Base-by-base conservation (phyloP, 1,140 invertebrate genomes). In the Paralvinella palmiformis region DNA sequence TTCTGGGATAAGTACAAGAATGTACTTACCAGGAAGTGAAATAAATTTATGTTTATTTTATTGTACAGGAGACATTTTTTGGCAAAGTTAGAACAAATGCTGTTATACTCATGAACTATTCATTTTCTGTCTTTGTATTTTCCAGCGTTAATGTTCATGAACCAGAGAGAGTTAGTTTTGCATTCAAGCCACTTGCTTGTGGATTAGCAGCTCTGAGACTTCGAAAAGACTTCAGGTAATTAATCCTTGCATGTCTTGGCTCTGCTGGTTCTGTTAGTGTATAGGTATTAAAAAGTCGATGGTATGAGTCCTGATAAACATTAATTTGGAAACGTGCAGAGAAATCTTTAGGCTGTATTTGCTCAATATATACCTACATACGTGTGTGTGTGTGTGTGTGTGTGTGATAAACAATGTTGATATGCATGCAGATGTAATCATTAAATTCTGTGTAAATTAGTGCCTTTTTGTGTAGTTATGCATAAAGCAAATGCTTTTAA, bases 121-220 rank as follows among this genome's bases (percentile, higher is more conserved):
- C 27, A 10, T 48, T 2, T 48, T 3, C 27, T 48, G 44, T 3
- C 27, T n/a, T 24, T 48, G 44, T 48, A 48, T 2, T 10, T 35
- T 65, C 20, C 64, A 72, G 73, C 62, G 60, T 73, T 10, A 64
- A 69, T 31, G 64, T 66, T 27, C 55, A 57, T 22, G 70, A 72
- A 41, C 50, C 60, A 27, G 63, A 58, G 0, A 63, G 67, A 29
- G 68, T 67, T 59, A 68, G 65, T 17, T 67, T 72, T 50, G 68
- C 68, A 17, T 69, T 65, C 56, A 74, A 69, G 59, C 70, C 72
- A 7, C 27, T 75, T 24, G 60, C 59, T 35, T 70, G 70, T 33
- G 70, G 64, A 31, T 31, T 74, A 7, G 37, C 69, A 27, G 71
- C 57, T 3, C 41, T 64, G 10, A 37, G 63, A 59, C n/a, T 32